Percentiles rank a stretch among this genome's conserved stretches.
These are phyloP conservation scores for Cirrhinus mrigala DNA, from an alignment of 2,797 vertebrate species.

Conservation along the genomic window DNA sequence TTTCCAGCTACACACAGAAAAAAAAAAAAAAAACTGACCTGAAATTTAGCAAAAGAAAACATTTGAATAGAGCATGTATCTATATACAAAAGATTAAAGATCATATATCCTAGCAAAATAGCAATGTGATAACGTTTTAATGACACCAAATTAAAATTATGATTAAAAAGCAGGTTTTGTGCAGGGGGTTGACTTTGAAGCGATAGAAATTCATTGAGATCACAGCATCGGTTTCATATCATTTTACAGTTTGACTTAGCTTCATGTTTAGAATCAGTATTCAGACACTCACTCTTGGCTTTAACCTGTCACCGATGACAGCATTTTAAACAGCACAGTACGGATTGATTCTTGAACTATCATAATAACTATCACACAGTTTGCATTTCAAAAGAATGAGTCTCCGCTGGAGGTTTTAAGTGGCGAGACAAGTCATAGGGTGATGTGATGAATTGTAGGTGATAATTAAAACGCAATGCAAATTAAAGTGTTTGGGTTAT, in stretches of 20 bases:
- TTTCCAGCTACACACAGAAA: not conserved
- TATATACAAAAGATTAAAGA: not conserved
- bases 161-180: constrained; percentile 4
- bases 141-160: not conserved
- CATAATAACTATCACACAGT: constrained; percentile 31
- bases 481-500: constrained; percentile 4
- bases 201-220: not conserved
- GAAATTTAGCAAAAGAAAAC: not conserved
- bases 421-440: not conserved
- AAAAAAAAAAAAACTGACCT: not conserved
- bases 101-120: not conserved
- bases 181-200: not conserved
- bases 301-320: constrained; percentile 38
- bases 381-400: constrained; percentile 24
- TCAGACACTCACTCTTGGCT: constrained; percentile 1
- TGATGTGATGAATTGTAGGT: constrained; percentile 3
- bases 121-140: not conserved
- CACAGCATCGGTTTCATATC: not conserved
- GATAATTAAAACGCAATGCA: constrained; percentile 36
- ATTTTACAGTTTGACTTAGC: not conserved
- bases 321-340: constrained; percentile 56
- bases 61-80: not conserved
- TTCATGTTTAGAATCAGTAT: constrained; percentile 19
- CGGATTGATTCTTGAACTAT: constrained; percentile 55
- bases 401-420: constrained; percentile 12